Conservation (phyloP, 2,888 invertebrate genomes). For the Patella ulyssiponensis region DNA sequence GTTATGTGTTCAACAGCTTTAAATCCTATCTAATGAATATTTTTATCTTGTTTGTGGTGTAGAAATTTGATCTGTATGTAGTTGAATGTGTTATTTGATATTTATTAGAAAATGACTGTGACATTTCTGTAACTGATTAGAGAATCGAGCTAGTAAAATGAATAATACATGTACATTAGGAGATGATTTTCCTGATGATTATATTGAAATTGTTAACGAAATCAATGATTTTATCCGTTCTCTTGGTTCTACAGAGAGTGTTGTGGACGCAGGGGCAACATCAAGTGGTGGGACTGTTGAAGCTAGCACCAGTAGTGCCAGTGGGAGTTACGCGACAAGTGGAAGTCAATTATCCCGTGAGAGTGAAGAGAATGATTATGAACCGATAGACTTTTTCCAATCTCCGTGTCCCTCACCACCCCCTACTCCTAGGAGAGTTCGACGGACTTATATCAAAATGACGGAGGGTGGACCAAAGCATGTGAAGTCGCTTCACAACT, state of each 20-base stretch:
- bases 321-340: constrained; percentile 23
- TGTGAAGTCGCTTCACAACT: constrained; percentile 92
- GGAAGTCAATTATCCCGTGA: constrained; percentile 19
- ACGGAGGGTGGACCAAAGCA: constrained; percentile 58
- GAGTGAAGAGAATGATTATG: constrained; percentile 50
- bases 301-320: constrained; percentile 24
- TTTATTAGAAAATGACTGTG: neutral
- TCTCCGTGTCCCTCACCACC: constrained; percentile 29
- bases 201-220: constrained; percentile 63
- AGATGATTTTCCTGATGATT: constrained; percentile 55
- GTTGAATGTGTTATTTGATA: constrained; percentile 8
- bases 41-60: neutral
- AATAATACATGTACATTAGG: neutral
- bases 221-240: constrained; percentile 64
- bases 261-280: neutral
- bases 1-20: too few species aligned
- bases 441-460: constrained; percentile 48
- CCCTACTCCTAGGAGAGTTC: constrained; percentile 46
- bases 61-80: neutral
- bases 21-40: neutral
- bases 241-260: constrained; percentile 40
- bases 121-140: neutral
- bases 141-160: neutral
- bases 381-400: constrained; percentile 39
- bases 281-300: constrained; percentile 13